Conservation (phyloP, 1,140 invertebrate species). For the Trichonephila clavata region DNA sequence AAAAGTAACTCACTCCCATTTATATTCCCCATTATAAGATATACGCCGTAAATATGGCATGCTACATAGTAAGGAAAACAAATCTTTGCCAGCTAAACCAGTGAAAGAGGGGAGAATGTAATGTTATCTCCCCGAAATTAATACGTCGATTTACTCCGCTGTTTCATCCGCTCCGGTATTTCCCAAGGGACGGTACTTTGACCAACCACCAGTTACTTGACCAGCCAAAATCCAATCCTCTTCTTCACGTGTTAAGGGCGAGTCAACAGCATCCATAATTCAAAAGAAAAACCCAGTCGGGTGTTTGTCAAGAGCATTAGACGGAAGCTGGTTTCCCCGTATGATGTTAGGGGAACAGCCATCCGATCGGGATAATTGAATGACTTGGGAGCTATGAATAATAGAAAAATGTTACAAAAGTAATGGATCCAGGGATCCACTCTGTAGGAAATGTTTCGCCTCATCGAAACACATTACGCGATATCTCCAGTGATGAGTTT, state of each 20-base stretch:
- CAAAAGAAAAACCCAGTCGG: slow-evolving; percentile 63
- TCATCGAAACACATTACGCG: slow-evolving; percentile 36
- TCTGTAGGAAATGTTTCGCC: not conserved
- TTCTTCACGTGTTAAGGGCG: slow-evolving; percentile 67
- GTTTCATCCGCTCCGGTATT: not conserved
- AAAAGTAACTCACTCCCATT: not conserved
- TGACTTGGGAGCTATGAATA: slow-evolving; percentile 71
- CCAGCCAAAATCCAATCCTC: slow-evolving; percentile 55
- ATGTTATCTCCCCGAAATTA: slow-evolving; percentile 29
- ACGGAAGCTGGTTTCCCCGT: slow-evolving; percentile 18
- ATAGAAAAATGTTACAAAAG: slow-evolving; percentile 73
- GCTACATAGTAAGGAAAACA: not conserved
- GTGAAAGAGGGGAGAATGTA: not conserved
- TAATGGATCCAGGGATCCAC: slow-evolving; percentile 58
- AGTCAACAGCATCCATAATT: slow-evolving; percentile 73
- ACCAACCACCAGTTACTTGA: slow-evolving; percentile 67
- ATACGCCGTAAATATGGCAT: not conserved
- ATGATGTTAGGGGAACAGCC: slow-evolving; percentile 3
- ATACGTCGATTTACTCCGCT: slow-evolving; percentile 25
- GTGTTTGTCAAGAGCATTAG: slow-evolving; percentile 73
- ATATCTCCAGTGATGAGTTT: not conserved
- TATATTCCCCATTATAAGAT: not conserved
- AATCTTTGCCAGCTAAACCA: not conserved
- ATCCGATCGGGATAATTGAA: slow-evolving; percentile 70
- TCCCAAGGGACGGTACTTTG: slow-evolving; percentile 49